Base-by-base conservation (phyloP, 2,113 vertebrate species). In the Bufo gargarizans region DNA sequence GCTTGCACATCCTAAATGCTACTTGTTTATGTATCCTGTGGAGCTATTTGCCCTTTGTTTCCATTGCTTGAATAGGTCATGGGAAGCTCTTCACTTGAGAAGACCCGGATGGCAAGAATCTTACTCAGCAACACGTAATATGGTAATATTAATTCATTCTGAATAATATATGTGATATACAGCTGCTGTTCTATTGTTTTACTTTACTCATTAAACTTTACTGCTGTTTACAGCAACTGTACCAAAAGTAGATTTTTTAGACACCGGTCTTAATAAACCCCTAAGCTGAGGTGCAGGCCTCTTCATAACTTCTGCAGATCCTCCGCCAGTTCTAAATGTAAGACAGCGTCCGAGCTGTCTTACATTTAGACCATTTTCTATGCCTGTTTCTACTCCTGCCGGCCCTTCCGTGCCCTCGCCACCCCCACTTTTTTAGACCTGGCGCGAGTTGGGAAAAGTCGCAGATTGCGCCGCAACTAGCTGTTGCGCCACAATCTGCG, bases 21-120 rank as follows among this genome's bases (percentile, higher is more conserved):
- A 12, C 16, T 69, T 86, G 85, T 86, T 86, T 86, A 79, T 80
- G 58, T 55, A 69, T 55, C 67, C 71, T 78, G 56, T n/a, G 13
- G 16, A 67, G 49, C 61, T 80, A 56, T 63, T 86, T 86, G n/a
- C 16, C 85, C 58, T 63, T 78, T 78, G 85, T 86, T 67, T 65
- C 58, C 74, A 78, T 65, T 43, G 3, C 8, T 78, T 77, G 20
- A 50, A 33, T 69, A 77, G 85, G 85, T 86, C 77, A 79, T 86
- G 85, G 85, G 85, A 86, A 86, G 33, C 13, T 80, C 5, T 33
- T 67, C 20, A 55, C 8, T 67, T 47, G 45, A 59, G 84, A 86
- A 47, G 56, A 86, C 22, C 14, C 50, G 76, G 19, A 65, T 79
- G 59, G 22, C 4, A 47, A 47, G 43, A 20, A 74, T 85, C 53